Evolutionary conservation across 2,113 vertebrate genomes (phyloP).

Genomic region (Octodon degus): DNA sequence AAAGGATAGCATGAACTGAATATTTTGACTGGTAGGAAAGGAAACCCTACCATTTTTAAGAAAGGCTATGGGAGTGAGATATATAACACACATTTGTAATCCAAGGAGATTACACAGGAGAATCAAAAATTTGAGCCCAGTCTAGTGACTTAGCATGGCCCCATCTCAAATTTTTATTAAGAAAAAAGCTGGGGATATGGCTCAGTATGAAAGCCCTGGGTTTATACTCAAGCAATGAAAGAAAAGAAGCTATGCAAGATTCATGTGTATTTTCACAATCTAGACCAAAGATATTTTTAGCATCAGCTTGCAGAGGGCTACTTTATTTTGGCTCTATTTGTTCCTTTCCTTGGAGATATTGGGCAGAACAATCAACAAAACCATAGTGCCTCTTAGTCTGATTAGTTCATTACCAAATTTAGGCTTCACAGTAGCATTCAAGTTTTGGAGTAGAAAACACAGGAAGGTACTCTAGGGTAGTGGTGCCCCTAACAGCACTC

Average conservation of each 20-base stretch:
- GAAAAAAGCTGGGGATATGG: background rate
- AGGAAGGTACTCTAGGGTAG: background rate
- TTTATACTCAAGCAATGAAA: background rate
- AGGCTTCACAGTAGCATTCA: background rate
- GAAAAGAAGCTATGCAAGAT: background rate
- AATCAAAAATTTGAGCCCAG: background rate
- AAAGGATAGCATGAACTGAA: background rate
- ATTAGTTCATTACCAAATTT: background rate
- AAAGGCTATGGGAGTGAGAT: background rate
- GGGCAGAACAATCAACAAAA: background rate
- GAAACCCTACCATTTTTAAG: background rate
- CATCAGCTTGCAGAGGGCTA: background rate
- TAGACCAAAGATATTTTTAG: background rate
- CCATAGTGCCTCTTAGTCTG: background rate
- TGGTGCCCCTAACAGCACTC: background rate
- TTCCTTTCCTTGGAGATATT: background rate
- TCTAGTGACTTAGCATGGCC: background rate
- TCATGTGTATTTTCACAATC: background rate
- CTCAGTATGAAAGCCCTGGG: background rate
- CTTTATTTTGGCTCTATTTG: conserved; percentile 13
- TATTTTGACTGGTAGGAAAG: background rate
- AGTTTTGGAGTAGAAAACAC: background rate
- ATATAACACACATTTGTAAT: background rate
- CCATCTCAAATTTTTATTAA: background rate
- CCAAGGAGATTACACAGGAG: background rate